phyloP scores from a whole-genome alignment of 1,140 invertebrate species.

The Heliconius hewitsoni region DNA sequence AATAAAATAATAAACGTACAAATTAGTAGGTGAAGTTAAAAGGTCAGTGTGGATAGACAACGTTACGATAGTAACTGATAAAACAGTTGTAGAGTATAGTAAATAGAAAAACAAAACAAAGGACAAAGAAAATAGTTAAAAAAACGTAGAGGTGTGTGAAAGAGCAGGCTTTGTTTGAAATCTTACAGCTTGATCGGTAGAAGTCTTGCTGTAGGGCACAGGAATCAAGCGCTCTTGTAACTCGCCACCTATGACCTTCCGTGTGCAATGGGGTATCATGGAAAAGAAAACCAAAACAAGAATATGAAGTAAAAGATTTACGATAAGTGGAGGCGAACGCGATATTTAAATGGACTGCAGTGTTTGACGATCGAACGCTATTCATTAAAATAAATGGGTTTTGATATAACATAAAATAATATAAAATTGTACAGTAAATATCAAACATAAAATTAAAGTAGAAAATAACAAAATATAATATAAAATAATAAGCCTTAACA shows the following conservation, averaged over 20 bases:
- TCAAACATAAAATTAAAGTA: constrained; percentile 20
- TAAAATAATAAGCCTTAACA: constrained; percentile 10
- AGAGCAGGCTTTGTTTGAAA: constrained; percentile 65
- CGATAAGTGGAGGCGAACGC: constrained; percentile 54
- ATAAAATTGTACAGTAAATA: constrained; percentile 11
- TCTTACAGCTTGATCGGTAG: constrained; percentile 99
- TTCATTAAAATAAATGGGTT: constrained; percentile 30
- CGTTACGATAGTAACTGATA: constrained; percentile 52
- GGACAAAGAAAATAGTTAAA: constrained; percentile 59
- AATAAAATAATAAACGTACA: constrained; percentile 17
- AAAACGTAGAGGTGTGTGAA: constrained; percentile 65
- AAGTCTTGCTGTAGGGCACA: constrained; percentile 99
- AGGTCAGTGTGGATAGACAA: constrained; percentile 56
- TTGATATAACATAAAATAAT: neutral
- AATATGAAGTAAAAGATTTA: constrained; percentile 75
- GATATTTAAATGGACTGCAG: constrained; percentile 35
- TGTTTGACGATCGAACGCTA: constrained; percentile 46
- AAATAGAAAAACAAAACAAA: constrained; percentile 57
- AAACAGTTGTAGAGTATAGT: constrained; percentile 66
- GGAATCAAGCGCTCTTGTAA: constrained; percentile 99
- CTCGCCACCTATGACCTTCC: constrained; percentile 99
- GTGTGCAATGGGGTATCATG: constrained; percentile 86
- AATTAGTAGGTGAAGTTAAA: constrained; percentile 49
- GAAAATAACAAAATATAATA: neutral
- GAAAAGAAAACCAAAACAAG: constrained; percentile 84